Evolutionary conservation across 2,113 vertebrate species (phyloP).

Genomic region (Psophia crepitans): DNA sequence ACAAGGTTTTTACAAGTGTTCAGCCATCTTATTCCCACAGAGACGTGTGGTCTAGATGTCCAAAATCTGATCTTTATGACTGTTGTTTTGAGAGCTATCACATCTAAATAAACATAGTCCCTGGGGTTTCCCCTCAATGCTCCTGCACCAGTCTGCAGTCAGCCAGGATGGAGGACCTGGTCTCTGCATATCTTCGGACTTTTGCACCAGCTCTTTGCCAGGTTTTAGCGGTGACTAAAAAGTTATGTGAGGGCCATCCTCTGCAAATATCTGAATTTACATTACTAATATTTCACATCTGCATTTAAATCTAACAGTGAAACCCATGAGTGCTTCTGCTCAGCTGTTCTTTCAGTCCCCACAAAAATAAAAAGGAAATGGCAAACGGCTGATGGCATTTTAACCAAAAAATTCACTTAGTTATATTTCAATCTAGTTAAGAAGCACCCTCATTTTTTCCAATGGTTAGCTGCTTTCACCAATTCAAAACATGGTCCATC

Average conservation of each 20-base stretch:
- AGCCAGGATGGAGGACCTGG: neutral
- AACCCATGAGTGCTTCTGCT: neutral
- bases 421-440: neutral
- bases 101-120: neutral
- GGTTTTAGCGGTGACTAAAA: neutral
- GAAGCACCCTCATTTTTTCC: neutral
- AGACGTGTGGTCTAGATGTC: neutral
- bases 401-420: neutral
- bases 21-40: neutral
- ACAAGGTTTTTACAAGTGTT: neutral
- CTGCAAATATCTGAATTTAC: neutral
- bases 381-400: neutral
- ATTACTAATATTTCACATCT: neutral
- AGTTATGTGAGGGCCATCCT: neutral
- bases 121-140: neutral
- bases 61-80: neutral
- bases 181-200: neutral
- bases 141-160: neutral
- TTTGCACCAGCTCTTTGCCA: neutral
- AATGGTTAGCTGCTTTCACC: neutral
- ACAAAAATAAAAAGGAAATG: neutral
- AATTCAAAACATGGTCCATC: neutral
- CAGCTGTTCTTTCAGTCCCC: neutral
- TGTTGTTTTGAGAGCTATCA: neutral
- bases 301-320: neutral